Percentiles rank a stretch among this genome's conserved stretches.
phyloP scores from a whole-genome alignment of 1,140 invertebrate genomes.

The Brachionus plicatilis region DNA sequence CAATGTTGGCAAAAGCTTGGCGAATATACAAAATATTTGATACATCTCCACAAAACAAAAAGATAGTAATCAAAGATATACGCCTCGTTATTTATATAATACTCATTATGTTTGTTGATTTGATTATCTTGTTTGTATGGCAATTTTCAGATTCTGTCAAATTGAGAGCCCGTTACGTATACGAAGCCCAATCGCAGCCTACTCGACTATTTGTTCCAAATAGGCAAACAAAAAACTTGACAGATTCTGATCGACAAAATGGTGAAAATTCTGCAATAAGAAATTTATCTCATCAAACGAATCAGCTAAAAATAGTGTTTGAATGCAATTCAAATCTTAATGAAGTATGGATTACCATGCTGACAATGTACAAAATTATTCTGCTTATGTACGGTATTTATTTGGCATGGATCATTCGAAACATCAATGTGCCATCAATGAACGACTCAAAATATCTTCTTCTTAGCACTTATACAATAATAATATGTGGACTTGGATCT shows the following conservation, averaged over 20 bases:
- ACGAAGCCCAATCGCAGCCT: neutral
- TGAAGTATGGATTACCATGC: conserved; percentile 43
- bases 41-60: conserved; percentile 43
- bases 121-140: conserved; percentile 43
- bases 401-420: conserved; percentile 46
- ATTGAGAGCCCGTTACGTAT: conserved; percentile 40
- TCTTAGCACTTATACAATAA: conserved; percentile 44
- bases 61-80: conserved; percentile 45
- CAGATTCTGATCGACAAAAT: neutral
- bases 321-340: conserved; percentile 43
- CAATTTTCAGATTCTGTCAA: conserved; percentile 44
- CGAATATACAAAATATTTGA: conserved; percentile 46
- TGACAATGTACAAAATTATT: conserved; percentile 45
- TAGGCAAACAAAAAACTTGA: neutral
- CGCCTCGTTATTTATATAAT: conserved; percentile 43
- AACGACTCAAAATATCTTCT: conserved; percentile 46
- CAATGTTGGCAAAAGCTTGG: conserved; percentile 47
- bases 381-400: conserved; percentile 45
- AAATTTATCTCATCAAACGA: conserved; percentile 33
- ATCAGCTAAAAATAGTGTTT: conserved; percentile 40
- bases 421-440: conserved; percentile 47
- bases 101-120: conserved; percentile 44
- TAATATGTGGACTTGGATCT: conserved; percentile 42
- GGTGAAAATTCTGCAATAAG: neutral
- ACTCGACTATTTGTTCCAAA: neutral